phyloP scores from a whole-genome alignment of 92 coral and sea anemone species.

The Porites divaricata region DNA sequence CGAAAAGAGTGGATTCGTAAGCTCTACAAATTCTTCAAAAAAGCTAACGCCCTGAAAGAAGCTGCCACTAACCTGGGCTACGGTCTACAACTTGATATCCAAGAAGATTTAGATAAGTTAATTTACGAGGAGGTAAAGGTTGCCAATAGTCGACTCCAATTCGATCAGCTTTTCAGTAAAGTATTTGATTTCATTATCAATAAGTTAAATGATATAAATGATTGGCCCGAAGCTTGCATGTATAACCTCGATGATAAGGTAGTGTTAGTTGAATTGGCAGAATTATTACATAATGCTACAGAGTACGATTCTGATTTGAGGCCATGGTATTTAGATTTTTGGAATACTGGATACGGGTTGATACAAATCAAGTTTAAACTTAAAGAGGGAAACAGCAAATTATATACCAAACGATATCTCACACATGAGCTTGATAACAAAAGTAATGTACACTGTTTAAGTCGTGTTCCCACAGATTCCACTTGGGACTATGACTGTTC shows the following conservation, averaged over 20 bases:
- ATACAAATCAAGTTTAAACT: background rate
- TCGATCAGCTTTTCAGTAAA: background rate
- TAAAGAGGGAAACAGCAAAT: background rate
- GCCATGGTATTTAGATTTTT: background rate
- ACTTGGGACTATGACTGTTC: background rate
- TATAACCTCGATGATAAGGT: background rate
- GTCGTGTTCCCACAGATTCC: background rate
- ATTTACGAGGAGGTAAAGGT: conserved; percentile 18
- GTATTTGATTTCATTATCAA: conserved; percentile 10
- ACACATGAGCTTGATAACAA: background rate
- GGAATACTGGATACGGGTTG: background rate
- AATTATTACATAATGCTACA: background rate
- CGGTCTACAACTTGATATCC: background rate
- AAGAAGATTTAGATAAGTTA: background rate
- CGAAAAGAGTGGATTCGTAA: conserved; percentile 7
- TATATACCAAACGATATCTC: background rate
- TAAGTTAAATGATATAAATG: conserved; percentile 12
- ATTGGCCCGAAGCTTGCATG: conserved; percentile 44
- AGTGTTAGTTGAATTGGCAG: background rate
- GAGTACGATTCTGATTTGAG: background rate
- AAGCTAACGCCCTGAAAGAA: background rate
- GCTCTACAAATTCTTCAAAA: conserved; percentile 26
- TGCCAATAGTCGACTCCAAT: background rate
- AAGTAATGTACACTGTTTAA: background rate
- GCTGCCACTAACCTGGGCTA: background rate